Evolutionary conservation across 1,140 invertebrate genomes (phyloP), one percentile per base, ranked within the genome.

Genomic region (Drosophila orosa): DNA sequence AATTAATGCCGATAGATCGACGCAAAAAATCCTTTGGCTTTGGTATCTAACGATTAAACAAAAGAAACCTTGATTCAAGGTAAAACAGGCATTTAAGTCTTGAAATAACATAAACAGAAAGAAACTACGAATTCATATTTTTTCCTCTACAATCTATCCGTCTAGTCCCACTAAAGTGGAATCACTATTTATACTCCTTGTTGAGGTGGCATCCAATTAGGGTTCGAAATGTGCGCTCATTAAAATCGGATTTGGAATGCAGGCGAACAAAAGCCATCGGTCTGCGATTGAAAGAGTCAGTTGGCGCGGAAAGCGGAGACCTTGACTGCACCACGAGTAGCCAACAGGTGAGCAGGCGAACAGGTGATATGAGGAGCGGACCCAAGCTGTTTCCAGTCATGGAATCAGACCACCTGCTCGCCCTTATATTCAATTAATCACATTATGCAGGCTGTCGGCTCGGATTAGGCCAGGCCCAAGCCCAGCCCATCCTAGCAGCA

Each of bases 381-480:
- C 25, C 47, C 54, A 27, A 59, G 54, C 37, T 66, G 61, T 75
- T 39, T 45, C 54, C 31, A 31, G 13, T 40, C 27, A 19, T 15
- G 35, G 58, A 22, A 35, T 47, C 45, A 39, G 13, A 19, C 13
- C 35, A 19, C 19, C 47, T 42, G 31, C 25, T 29, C 15, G 39
- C 35, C 40, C 50, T 48, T 54, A 47, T 60, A 65, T 75, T 59
- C 55, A 75, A 72, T 74, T 81, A 81, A 81, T 81, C 68, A 77
- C 58, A 81, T 81, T 67, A 79, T 79, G 68, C 74, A 76, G 62
- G 47, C 61, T 67, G 74, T 76, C 61, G 31, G 57, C 42, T 72
- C 19, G 40, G 54, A 73, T 78, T 73, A 59, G 33, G 19, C 31
- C 29, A 22, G n/a, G 19, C 7, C 50, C 19, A 15, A 19, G 27